Conservation (phyloP, 2,888 invertebrate genomes). For the Athrips mouffetella region DNA sequence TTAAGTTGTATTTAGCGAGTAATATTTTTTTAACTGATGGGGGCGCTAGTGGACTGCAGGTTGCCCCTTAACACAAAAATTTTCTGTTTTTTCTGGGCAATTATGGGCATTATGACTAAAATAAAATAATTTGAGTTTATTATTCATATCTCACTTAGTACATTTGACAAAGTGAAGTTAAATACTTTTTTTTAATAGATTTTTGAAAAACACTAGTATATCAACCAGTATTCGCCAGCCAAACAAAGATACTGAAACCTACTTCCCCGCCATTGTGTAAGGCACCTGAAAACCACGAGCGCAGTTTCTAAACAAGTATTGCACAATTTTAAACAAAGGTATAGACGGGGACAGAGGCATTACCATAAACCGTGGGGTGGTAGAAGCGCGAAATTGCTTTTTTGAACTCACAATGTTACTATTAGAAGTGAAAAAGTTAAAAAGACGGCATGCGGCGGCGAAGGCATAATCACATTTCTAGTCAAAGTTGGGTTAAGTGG, state of each 20-base stretch:
- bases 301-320: conserved; percentile 64
- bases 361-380: conserved; percentile 67
- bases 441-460: conserved; percentile 46
- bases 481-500: conserved; percentile 41
- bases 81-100: too few species aligned
- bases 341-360: conserved; percentile 56
- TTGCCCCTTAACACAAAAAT: too few species aligned
- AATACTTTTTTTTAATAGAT: conserved; percentile 3
- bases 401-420: conserved; percentile 72
- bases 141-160: neutral
- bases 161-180: conserved; percentile 2
- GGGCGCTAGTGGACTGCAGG: too few species aligned
- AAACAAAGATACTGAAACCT: conserved; percentile 66
- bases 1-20: too few species aligned
- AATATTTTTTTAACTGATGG: too few species aligned
- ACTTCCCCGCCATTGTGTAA: conserved; percentile 53
- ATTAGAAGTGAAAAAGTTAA: conserved; percentile 68
- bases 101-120: neutral
- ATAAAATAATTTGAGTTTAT: neutral
- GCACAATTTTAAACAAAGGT: conserved; percentile 71
- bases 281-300: conserved; percentile 61
- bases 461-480: conserved; percentile 54
- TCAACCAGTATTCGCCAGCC: conserved; percentile 43
- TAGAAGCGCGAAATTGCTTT: conserved; percentile 66
- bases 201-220: conserved; percentile 31